Conservation (phyloP, 2,888 invertebrate genomes). For the Monochamus alternatus region DNA sequence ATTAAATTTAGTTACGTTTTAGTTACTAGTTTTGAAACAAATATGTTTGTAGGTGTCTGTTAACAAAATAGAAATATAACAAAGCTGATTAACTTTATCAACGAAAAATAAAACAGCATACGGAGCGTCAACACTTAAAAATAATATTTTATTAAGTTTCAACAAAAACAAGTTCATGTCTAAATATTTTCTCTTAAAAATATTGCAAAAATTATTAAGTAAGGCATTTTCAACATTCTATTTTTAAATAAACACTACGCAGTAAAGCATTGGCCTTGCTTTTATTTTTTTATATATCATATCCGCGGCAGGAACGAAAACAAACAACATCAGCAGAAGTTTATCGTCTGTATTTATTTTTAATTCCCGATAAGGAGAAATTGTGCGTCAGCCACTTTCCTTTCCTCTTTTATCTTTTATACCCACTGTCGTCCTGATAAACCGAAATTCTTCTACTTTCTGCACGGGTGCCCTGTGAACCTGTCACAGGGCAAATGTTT, state of each 20-base stretch:
- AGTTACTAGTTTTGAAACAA: too few relatives aligned
- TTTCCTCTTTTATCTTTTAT: background rate
- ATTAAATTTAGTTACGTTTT: too few relatives aligned
- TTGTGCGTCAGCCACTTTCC: slow-evolving; percentile 12
- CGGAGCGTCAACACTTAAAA: too few relatives aligned
- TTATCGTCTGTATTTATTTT: slow-evolving; percentile 29
- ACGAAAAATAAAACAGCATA: too few relatives aligned
- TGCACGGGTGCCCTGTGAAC: background rate
- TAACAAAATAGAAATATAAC: too few relatives aligned
- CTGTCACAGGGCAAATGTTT: background rate
- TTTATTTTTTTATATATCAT: background rate
- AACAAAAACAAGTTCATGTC: too few relatives aligned
- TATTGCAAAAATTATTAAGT: too few relatives aligned
- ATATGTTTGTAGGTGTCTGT: too few relatives aligned
- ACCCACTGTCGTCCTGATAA: slow-evolving; percentile 7
- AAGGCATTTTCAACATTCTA: background rate
- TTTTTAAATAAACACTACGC: background rate
- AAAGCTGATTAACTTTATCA: too few relatives aligned
- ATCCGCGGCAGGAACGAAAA: background rate
- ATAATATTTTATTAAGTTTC: too few relatives aligned
- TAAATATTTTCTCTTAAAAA: too few relatives aligned
- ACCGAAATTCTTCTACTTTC: background rate
- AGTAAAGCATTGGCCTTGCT: background rate
- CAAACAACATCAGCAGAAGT: slow-evolving; percentile 1
- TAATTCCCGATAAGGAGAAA: slow-evolving; percentile 26